Percentiles rank a stretch among this genome's conserved stretches.
phyloP scores from a whole-genome alignment of 2,797 vertebrate species.

The Chrysocyon brachyurus region DNA sequence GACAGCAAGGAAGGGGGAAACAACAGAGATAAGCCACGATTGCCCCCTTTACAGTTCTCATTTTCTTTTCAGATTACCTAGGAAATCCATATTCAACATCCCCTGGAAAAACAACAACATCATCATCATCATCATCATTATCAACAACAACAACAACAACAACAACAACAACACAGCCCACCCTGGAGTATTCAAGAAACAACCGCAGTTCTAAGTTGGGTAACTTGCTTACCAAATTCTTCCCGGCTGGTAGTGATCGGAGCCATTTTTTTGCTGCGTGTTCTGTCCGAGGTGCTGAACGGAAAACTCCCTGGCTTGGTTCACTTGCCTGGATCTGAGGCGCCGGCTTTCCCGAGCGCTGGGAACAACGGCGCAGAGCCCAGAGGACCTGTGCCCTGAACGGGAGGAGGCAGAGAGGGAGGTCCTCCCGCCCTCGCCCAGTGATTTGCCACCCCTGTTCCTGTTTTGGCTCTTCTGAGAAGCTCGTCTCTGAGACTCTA shows the following conservation, averaged over 20 bases:
- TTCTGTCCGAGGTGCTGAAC: conserved; percentile 93
- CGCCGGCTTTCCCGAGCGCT: background rate
- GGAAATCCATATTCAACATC: conserved; percentile 9
- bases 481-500: conserved; percentile 87
- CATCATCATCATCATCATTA: too few relatives aligned
- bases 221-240: conserved; percentile 93
- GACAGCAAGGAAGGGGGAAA: background rate
- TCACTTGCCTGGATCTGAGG: background rate
- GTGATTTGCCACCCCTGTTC: conserved; percentile 86
- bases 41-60: background rate
- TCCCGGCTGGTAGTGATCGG: conserved; percentile 91
- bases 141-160: background rate
- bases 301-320: conserved; percentile 34
- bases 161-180: background rate
- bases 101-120: background rate
- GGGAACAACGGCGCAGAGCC: conserved; percentile 74
- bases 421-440: conserved; percentile 81
- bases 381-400: conserved; percentile 60
- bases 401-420: conserved; percentile 71
- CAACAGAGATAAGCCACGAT: background rate
- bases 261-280: conserved; percentile 92
- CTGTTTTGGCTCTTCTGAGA: conserved; percentile 90
- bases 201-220: conserved; percentile 36
- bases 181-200: background rate
- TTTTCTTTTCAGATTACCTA: conserved; percentile 59